Evolutionary conservation across 2,888 invertebrate genomes (phyloP).

Genomic region (Stramonita haemastoma): DNA sequence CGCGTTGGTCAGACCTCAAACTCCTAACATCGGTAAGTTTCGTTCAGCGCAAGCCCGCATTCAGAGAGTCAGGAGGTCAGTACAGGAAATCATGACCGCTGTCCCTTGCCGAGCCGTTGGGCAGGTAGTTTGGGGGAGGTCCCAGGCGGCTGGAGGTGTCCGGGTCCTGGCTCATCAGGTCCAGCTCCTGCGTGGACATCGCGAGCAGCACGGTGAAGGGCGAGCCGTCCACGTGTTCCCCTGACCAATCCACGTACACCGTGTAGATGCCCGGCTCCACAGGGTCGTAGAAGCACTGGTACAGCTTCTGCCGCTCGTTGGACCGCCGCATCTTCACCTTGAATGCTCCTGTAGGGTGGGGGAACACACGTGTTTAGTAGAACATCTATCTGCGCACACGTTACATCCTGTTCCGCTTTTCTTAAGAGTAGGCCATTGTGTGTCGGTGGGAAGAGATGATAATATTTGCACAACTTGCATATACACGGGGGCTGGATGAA

Average conservation of each 20-base stretch:
- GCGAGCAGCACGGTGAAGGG: conserved; percentile 63
- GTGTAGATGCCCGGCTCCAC: conserved; percentile 67
- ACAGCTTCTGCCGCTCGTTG: conserved; percentile 66
- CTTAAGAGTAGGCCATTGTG: too few species aligned
- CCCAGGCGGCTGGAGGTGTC: neutral
- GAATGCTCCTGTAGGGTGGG: conserved; percentile 62
- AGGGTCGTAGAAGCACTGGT: conserved; percentile 68
- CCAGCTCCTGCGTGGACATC: conserved; percentile 53
- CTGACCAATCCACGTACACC: conserved; percentile 68
- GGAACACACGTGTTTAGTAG: too few species aligned
- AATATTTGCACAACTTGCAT: too few species aligned
- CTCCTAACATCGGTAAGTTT: too few species aligned
- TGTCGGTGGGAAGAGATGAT: too few species aligned
- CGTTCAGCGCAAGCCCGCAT: neutral
- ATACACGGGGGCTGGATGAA: too few species aligned
- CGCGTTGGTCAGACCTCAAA: too few species aligned
- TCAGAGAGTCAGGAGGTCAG: neutral
- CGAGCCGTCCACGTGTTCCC: conserved; percentile 61
- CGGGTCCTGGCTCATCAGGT: conserved; percentile 34
- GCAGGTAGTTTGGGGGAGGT: neutral
- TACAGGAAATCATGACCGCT: neutral
- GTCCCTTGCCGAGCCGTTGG: neutral
- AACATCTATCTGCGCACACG: too few species aligned
- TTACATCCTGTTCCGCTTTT: too few species aligned
- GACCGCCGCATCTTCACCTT: conserved; percentile 66